Evolutionary conservation across 2,113 vertebrate genomes (phyloP).

Genomic region (Indicator maculatus): DNA sequence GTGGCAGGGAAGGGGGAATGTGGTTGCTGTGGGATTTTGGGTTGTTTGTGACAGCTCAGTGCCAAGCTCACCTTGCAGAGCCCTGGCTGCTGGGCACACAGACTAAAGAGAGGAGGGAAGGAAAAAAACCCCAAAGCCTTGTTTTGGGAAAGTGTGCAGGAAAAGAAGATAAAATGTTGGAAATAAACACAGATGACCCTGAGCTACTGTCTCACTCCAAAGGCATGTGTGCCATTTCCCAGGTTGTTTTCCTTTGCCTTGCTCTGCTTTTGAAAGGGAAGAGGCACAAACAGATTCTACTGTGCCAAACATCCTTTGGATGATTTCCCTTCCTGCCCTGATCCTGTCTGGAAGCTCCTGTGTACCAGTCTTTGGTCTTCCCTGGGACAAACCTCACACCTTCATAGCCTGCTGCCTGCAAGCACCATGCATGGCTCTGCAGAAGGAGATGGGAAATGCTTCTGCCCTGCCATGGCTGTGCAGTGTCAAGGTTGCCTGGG

Average conservation of each 20-base stretch:
- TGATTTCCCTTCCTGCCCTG: conserved; percentile 23
- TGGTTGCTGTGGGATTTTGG: background rate
- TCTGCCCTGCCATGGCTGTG: background rate
- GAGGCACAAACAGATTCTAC: conserved; percentile 34
- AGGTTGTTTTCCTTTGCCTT: conserved; percentile 26
- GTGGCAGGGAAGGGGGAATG: background rate
- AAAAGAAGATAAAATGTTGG: conserved; percentile 54
- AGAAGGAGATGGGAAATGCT: background rate
- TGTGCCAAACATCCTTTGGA: conserved; percentile 30
- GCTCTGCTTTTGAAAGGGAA: conserved; percentile 51
- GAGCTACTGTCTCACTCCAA: conserved; percentile 38
- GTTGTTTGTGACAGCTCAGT: background rate
- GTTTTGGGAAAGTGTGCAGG: background rate
- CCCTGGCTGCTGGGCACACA: background rate
- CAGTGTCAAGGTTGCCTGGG: background rate
- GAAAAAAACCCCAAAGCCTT: background rate
- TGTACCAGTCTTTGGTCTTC: background rate
- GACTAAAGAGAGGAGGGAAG: background rate
- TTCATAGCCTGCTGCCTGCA: background rate
- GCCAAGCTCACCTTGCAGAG: background rate
- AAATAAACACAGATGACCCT: conserved; percentile 50
- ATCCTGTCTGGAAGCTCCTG: conserved; percentile 5
- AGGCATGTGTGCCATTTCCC: conserved; percentile 46
- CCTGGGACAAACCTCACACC: background rate
- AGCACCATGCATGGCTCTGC: background rate